Conservation (phyloP, 2,113 vertebrate species). For the Lathamus discolor region DNA sequence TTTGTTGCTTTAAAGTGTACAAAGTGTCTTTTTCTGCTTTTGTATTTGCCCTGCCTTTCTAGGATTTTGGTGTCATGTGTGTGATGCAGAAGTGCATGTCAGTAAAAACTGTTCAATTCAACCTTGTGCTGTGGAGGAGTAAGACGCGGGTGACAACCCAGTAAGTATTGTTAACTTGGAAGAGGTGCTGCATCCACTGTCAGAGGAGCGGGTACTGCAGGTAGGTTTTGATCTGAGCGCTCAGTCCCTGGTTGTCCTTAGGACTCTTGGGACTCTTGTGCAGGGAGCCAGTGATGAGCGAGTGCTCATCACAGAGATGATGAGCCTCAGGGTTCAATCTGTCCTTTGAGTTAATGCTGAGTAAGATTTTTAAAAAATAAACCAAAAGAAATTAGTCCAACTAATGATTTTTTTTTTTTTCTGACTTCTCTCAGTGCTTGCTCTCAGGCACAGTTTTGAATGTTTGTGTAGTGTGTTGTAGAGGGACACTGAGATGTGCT, state of each 20-base stretch:
- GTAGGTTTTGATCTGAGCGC: background rate
- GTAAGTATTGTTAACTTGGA: background rate
- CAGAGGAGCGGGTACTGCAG: background rate
- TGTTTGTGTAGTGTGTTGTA: fast-evolving
- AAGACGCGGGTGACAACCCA: background rate
- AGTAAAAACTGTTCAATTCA: background rate
- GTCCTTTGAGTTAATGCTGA: background rate
- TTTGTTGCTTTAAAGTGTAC: background rate
- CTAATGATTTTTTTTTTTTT: background rate
- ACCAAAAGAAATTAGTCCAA: background rate
- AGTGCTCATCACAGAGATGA: fast-evolving
- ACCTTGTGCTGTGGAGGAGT: background rate
- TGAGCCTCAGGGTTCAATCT: background rate
- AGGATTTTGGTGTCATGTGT: background rate
- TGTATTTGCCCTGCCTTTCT: background rate
- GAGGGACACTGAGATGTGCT: background rate
- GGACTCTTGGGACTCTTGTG: background rate
- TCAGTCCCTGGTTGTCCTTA: fast-evolving
- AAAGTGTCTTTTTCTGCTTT: background rate
- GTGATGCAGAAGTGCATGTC: background rate
- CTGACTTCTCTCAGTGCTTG: background rate
- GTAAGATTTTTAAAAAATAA: background rate
- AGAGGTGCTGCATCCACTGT: background rate
- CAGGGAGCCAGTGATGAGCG: background rate
- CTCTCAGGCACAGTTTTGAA: background rate